Evolutionary conservation across 2,888 invertebrate species (phyloP), one percentile per base, ranked within the genome.

Genomic region (Pristionchus entomophagus): DNA sequence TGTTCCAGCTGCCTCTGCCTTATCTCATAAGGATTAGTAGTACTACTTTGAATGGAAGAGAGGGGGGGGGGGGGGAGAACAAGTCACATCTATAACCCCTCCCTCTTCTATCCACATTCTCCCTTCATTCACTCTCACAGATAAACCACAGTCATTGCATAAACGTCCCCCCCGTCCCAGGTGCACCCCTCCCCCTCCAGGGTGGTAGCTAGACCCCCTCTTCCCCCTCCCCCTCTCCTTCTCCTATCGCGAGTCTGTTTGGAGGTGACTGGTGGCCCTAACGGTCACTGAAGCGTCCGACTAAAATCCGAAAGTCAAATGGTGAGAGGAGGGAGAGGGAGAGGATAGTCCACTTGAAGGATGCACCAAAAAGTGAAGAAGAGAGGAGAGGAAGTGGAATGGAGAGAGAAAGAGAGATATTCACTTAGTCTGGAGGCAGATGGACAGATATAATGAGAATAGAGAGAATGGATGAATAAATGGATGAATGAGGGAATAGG

Each of bases 151-250:
- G 45, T 78, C 78, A 78, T 78, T 78, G 78, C 78, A 78, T 78
- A 78, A 78, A 78, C 78, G 78, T 78, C 49, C 78, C 78, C 45
- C 69, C 69, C 56, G 29, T 38, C 78, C 32, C 77, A 77, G 77
- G 77, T 77, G 77, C 77, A 73, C 22, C 22, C n/a, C 6, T 35
- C 32, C 32, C 65, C 65, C 65, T 65, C n/a, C 38, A 41, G 38
- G 41, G 73, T n/a, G n/a, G n/a, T 73, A 38, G 41, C n/a, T 45
- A 49, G 49, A n/a, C 77, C 49, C 38, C 14, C 49, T 49, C n/a
- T n/a, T n/a, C 19, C 78, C 32, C 49, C 49, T 26, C 49, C 29
- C 49, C 26, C n/a, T 19, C 49, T 35, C 45, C 17, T 17, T 45
- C 45, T 14, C 41, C 45, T 17, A 45, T 49, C 49, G 26, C 49